Evolutionary conservation across 1,140 invertebrate species (phyloP), one percentile per base, ranked within the genome.

Genomic region (Nixonia krombeini): DNA sequence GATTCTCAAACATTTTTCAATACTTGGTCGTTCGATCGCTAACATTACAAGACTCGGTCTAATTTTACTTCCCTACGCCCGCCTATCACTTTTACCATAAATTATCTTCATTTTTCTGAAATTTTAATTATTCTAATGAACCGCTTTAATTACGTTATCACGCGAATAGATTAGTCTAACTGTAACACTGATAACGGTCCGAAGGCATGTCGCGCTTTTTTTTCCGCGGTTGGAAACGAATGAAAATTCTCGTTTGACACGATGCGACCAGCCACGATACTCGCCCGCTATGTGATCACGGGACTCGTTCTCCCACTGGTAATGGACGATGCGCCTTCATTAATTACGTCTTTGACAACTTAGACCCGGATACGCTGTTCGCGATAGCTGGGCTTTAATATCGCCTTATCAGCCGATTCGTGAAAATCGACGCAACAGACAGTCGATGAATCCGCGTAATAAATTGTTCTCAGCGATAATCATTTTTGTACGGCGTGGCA

Each of bases 1-100:
- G 78, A 79, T 78, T 80, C 78, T 80, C 78, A 80, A 76, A 73
- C 75, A 68, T 35, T 35, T 35, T 13, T 6, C n/a, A 35, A 35
- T 13, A 35, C 13, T 6, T 13, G 12, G 10, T 31, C 12, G 33
- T 13, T 35, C 33, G 33, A 13, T n/a, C n/a, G n/a, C n/a, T n/a
- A n/a, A n/a, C n/a, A n/a, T n/a, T n/a, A n/a, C n/a, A n/a, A n/a
- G n/a, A n/a, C n/a, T n/a, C n/a, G n/a, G n/a, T n/a, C n/a, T n/a
- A n/a, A n/a, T n/a, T n/a, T n/a, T n/a, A n/a, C n/a, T n/a, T n/a
- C n/a, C n/a, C n/a, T n/a, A n/a, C n/a, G n/a, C n/a, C n/a, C n/a
- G n/a, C n/a, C n/a, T n/a, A n/a, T n/a, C n/a, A n/a, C n/a, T n/a
- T n/a, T n/a, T n/a, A n/a, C n/a, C n/a, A n/a, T n/a, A n/a, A n/a